Conservation (phyloP, 2,797 vertebrate species). For the Alfaro cultratus region DNA sequence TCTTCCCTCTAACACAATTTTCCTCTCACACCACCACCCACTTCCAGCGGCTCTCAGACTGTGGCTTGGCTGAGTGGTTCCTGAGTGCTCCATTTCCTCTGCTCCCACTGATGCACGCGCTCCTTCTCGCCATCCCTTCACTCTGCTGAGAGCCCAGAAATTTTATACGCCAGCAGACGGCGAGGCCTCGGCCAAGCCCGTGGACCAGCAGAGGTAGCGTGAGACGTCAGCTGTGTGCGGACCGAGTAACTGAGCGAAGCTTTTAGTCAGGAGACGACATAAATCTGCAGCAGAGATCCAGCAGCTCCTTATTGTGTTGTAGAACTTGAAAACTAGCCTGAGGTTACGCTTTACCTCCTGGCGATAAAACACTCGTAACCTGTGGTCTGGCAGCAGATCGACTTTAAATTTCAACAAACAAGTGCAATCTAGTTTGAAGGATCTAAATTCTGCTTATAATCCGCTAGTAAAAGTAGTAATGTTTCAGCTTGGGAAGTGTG, state of each 20-base stretch:
- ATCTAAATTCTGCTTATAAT: slow-evolving; percentile 19
- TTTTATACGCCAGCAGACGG: slow-evolving; percentile 65
- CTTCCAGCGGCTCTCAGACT: slow-evolving; percentile 67
- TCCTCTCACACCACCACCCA: slow-evolving; percentile 63
- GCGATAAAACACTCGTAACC: slow-evolving; percentile 29
- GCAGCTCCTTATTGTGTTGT: slow-evolving; percentile 24
- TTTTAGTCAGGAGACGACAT: slow-evolving; percentile 52
- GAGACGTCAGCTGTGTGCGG: slow-evolving; percentile 52
- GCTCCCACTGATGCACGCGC: slow-evolving; percentile 49
- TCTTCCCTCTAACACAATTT: slow-evolving; percentile 70
- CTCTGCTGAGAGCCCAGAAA: slow-evolving; percentile 61
- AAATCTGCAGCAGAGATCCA: slow-evolving; percentile 40
- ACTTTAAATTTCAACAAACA: slow-evolving; percentile 38
- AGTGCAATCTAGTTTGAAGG: slow-evolving; percentile 2
- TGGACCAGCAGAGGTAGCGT: slow-evolving; percentile 31
- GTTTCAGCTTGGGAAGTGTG: not conserved
- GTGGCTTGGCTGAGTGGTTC: slow-evolving; percentile 69
- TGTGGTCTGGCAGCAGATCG: slow-evolving; percentile 32
- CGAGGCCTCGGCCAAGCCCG: slow-evolving; percentile 47
- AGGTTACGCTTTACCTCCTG: slow-evolving; percentile 21
- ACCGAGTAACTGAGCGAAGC: slow-evolving; percentile 59
- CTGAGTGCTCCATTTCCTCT: slow-evolving; percentile 73
- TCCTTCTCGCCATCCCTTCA: slow-evolving; percentile 47
- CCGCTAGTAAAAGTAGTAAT: not conserved
- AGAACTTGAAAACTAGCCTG: slow-evolving; percentile 26